Conservation (phyloP, 2,797 vertebrate genomes). For the Sitta carolinensis region DNA sequence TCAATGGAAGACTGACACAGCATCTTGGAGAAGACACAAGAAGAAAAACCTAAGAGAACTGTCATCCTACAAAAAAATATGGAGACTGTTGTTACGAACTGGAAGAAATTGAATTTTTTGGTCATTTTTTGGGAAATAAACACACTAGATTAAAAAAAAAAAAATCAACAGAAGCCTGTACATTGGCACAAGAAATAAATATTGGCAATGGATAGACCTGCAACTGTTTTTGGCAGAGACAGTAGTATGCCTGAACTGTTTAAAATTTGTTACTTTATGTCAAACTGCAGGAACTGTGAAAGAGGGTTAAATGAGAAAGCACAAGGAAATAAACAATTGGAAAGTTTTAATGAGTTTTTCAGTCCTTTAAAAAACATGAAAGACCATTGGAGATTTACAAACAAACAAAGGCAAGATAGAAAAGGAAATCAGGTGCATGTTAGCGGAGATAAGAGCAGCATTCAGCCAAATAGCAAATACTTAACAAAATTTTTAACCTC, state of each 20-base stretch:
- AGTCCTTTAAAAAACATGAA: conserved; percentile 56
- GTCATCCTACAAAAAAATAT: not conserved
- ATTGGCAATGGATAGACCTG: not conserved
- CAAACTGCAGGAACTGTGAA: not conserved
- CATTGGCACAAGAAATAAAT: not conserved
- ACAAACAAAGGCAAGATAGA: conserved; percentile 40
- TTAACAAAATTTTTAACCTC: conserved; percentile 25
- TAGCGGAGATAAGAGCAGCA: conserved; percentile 36
- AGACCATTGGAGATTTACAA: conserved; percentile 34
- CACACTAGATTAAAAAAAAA: not conserved
- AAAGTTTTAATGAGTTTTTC: conserved; percentile 59
- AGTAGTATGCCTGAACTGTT: not conserved
- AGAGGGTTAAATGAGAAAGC: not conserved
- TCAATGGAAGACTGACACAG: not conserved
- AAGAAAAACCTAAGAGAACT: not conserved
- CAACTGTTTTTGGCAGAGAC: not conserved
- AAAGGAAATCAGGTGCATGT: conserved; percentile 61
- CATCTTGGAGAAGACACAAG: not conserved
- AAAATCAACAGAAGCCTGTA: not conserved
- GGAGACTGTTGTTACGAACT: rapidly evolving
- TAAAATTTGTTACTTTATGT: not conserved
- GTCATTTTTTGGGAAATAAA: not conserved
- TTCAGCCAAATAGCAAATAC: conserved; percentile 43
- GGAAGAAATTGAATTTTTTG: not conserved
- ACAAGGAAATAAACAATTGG: conserved; percentile 50